A percentile compares a stretch with the other conserved stretches of the same genome.
phyloP scores from a whole-genome alignment of 2,797 vertebrate genomes.

The Micromesistius poutassou region DNA sequence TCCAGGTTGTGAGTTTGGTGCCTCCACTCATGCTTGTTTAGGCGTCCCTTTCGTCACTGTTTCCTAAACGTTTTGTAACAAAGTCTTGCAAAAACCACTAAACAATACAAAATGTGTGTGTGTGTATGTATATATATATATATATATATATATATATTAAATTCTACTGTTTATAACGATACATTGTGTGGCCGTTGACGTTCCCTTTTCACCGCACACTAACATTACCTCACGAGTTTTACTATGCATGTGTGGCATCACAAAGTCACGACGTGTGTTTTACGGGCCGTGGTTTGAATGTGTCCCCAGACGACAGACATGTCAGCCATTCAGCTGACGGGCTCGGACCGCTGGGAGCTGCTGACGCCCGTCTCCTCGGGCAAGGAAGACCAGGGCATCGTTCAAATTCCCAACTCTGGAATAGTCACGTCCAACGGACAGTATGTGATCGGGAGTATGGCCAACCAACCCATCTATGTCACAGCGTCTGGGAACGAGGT shows the following conservation, averaged over 20 bases:
- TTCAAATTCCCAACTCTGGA: slow-evolving; percentile 90
- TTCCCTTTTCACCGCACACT: neutral
- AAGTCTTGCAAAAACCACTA: neutral
- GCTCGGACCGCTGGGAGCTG: slow-evolving; percentile 95
- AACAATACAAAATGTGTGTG: too few relatives aligned
- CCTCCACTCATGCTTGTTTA: neutral
- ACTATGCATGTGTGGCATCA: neutral
- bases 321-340: slow-evolving; percentile 90
- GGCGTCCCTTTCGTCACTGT: too few relatives aligned
- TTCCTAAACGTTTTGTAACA: too few relatives aligned
- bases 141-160: too few relatives aligned
- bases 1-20: neutral
- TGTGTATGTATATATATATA: too few relatives aligned
- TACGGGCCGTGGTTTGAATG: slow-evolving; percentile 18
- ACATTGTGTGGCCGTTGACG: neutral
- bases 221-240: neutral
- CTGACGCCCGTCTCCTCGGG: slow-evolving; percentile 86
- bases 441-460: slow-evolving; percentile 93
- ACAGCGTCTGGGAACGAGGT: slow-evolving; percentile 88
- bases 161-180: too few relatives aligned
- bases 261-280: neutral
- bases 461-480: slow-evolving; percentile 96
- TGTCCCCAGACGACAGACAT: slow-evolving; percentile 86
- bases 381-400: slow-evolving; percentile 93
- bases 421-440: slow-evolving; percentile 94